Evolutionary conservation across 2,113 vertebrate genomes (phyloP).

Genomic region (Aegotheles bennettii): DNA sequence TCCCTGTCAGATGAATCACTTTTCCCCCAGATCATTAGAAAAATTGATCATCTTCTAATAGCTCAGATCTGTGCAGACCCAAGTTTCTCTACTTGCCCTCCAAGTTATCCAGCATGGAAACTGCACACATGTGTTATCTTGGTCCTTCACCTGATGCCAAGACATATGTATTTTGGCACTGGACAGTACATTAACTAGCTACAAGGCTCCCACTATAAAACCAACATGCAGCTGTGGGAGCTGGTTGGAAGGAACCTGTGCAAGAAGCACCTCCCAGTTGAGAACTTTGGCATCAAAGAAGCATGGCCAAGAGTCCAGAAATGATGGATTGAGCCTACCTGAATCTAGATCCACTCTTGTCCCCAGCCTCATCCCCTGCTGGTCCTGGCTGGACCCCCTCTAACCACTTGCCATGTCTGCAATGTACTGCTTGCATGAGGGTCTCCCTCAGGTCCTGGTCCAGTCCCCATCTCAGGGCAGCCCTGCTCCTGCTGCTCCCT

Average conservation of each 20-base stretch:
- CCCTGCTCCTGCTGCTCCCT: not conserved
- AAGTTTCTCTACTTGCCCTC: not conserved
- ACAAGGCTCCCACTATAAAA: not conserved
- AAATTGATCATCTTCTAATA: not conserved
- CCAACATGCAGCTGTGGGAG: not conserved
- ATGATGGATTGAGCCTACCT: not conserved
- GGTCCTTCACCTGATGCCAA: not conserved
- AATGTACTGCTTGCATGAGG: not conserved
- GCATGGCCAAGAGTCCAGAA: not conserved
- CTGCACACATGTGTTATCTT: accelerated
- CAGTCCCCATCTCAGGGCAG: not conserved
- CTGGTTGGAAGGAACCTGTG: not conserved
- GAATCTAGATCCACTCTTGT: not conserved
- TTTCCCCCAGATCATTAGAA: not conserved
- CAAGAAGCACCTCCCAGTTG: not conserved
- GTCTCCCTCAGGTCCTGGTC: not conserved
- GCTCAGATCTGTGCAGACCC: not conserved
- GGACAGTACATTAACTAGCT: not conserved
- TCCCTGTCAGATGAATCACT: not conserved
- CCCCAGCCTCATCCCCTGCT: not conserved
- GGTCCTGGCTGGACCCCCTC: not conserved
- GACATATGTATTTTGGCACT: not conserved
- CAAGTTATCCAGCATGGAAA: not conserved
- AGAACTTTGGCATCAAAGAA: not conserved
- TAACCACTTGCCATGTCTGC: not conserved